Evolutionary conservation across 2,888 invertebrate genomes (phyloP).

Genomic region (Aleiodes testaceus): DNA sequence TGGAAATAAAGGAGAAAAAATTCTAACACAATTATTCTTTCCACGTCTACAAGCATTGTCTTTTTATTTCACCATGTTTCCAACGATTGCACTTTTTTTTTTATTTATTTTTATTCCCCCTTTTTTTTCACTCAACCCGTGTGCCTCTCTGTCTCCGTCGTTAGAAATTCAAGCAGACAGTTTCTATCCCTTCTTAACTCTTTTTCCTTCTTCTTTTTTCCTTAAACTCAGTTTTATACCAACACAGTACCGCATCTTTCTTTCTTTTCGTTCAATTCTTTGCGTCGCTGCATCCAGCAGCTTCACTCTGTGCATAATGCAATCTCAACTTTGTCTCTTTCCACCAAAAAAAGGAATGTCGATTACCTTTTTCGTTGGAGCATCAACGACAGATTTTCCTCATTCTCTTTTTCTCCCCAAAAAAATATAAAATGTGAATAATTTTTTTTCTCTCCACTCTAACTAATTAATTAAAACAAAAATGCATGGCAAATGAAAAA

Average conservation of each 20-base stretch:
- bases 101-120: slow-evolving; percentile 3
- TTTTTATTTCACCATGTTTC: slow-evolving; percentile 20
- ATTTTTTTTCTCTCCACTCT: too few species aligned
- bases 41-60: slow-evolving; percentile 25
- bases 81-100: slow-evolving; percentile 18
- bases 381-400: slow-evolving; percentile 46
- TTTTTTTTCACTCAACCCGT: neutral
- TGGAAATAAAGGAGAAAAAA: neutral
- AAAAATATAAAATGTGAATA: too few species aligned
- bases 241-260: slow-evolving; percentile 28
- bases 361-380: slow-evolving; percentile 42
- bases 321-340: slow-evolving; percentile 31
- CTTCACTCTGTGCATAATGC: slow-evolving; percentile 43
- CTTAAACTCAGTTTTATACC: slow-evolving; percentile 20
- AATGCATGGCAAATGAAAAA: too few species aligned
- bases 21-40: slow-evolving; percentile 27
- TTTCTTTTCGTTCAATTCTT: slow-evolving; percentile 41
- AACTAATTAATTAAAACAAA: too few species aligned
- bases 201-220: slow-evolving; percentile 1
- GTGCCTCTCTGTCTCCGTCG: neutral
- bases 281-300: slow-evolving; percentile 45
- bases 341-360: slow-evolving; percentile 31
- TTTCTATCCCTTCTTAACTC: slow-evolving; percentile 6
- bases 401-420: too few species aligned
- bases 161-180: slow-evolving; percentile 29